Base-by-base conservation (phyloP, 2,888 invertebrate species). In the Taphrorychus bicolor region DNA sequence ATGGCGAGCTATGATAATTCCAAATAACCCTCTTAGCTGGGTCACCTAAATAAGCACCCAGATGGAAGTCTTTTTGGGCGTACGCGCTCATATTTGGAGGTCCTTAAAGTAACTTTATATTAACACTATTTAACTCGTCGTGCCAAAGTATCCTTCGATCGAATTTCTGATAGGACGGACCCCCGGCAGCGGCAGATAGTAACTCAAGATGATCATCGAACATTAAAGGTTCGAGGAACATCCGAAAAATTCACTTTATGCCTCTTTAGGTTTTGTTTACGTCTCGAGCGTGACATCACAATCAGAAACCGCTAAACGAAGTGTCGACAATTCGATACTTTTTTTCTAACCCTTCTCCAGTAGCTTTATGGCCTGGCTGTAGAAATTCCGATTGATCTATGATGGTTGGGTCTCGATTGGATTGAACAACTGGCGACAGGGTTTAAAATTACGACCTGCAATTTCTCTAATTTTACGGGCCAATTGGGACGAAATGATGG, bases 161-260 rank as follows among this genome's bases (percentile, higher is more conserved):
- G 41, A 69, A 66, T 69, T 69, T 61, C 69, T 66, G 66, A 66
- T 69, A 69, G 45, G 65, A 51, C 53, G 54, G 69, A 69, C 69
- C 69, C 66, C 69, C 42, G 45, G 59, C 40, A 54, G 49, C 60
- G 66, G 59, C 65, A 42, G 32, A 41, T 56, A 17, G 66, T 66
- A 69, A 69, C 58, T 65, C 59, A 66, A 69, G 45, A 56, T 64
- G 32, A 40, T 65, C 60, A 69, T 64, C 69, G 69, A 69, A 63
- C 69, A 65, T 69, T 69, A 65, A 57, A 69, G 19, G 56, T 49
- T 18, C 69, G 5, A 68, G 51, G 41, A 53, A 65, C 56, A 61
- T 69, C 52, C 52, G 17, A 59, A 59, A 63, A 59, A 63, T 68
- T 53, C 48, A 49, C 54, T 59, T 63, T 63, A 53, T 63, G 59